Base-by-base conservation (phyloP, 2,113 vertebrate species). In the Casuarius casuarius region DNA sequence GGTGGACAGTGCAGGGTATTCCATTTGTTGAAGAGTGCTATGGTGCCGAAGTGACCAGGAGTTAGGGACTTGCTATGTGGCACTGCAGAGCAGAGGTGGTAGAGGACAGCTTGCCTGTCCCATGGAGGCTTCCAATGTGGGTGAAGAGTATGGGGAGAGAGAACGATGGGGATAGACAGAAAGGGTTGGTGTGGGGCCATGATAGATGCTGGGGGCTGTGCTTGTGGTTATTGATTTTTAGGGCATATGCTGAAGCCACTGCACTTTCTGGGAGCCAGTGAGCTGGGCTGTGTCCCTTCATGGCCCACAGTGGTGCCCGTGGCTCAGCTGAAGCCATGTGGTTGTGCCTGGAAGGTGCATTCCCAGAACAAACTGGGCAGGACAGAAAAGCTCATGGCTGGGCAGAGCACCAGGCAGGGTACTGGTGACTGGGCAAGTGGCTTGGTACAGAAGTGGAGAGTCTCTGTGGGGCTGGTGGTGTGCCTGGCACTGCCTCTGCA, bases 161-260 rank as follows among this genome's bases (percentile, higher is more conserved):
- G 3, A 52, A 29, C 0, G 0, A 56, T 26, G 26, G 52, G 70
- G 75, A 29, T 0, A 2, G 16, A 0, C 1, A 75, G 42, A 40
- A 35, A 17, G 11, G 14, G 14, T 21, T 11, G 33, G 42, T 65
- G 56, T 2, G 2, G 14, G 61, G 25, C 87, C 23, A 6, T 54
- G 84, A 25, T 21, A 48, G 61, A 13, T 49, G 29, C 35, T 78
- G n/a, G 31, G 29, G 31, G n/a, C 10, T 72, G 35, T 10, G 35
- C 42, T 75, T 38, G n/a, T 31, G n/a, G 31, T 11, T 72, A 35
- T 9, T 73, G 25, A 48, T 85, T 82, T 59, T 90, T 66, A 31
- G 81, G 62, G 44, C 35, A 15, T 7, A 38, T 14, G 38, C 35
- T 73, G 49, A 54, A 38, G 49, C 35, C 26, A 4, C 23, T 10